Evolutionary conservation across 2,888 invertebrate species (phyloP).

Genomic region (Scaptomyza cyrtandrae): DNA sequence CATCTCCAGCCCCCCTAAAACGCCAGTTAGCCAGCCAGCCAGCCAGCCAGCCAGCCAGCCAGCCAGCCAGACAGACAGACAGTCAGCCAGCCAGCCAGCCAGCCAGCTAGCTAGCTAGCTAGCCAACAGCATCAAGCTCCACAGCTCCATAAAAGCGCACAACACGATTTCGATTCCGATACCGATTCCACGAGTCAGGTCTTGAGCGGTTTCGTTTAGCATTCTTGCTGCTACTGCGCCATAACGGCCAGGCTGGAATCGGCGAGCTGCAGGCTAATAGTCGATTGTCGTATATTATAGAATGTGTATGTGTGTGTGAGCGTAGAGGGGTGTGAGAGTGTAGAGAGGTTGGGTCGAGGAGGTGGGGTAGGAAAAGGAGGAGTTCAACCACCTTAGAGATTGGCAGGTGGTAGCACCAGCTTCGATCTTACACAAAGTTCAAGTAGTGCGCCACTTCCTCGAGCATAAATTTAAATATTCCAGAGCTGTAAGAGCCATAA

Average conservation of each 20-base stretch:
- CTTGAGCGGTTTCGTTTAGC: conserved; percentile 70
- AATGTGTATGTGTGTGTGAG: neutral
- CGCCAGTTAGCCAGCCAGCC: conserved; percentile 13
- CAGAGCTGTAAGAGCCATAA: conserved; percentile 34
- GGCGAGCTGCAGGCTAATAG: conserved; percentile 34
- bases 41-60: conserved; percentile 12
- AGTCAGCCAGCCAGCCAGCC: conserved; percentile 20
- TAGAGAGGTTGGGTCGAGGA: too few species aligned
- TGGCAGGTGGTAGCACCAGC: conserved; percentile 3
- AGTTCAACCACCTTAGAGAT: conserved; percentile 68
- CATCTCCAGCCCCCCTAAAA: conserved; percentile 46
- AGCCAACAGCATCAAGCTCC: conserved; percentile 17
- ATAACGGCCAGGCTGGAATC: conserved; percentile 48
- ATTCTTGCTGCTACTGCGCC: conserved; percentile 76
- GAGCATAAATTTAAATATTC: conserved; percentile 65
- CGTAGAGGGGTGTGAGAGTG: conserved; percentile 1
- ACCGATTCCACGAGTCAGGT: conserved; percentile 38
- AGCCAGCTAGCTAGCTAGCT: neutral
- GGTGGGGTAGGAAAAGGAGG: conserved; percentile 14
- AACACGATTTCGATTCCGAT: conserved; percentile 33
- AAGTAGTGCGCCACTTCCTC: conserved; percentile 44
- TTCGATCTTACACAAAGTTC: conserved; percentile 17
- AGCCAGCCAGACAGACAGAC: conserved; percentile 1
- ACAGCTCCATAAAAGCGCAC: conserved; percentile 39
- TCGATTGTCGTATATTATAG: neutral